phyloP scores from a whole-genome alignment of 2,797 vertebrate species.

The Zenarchopterus dispar region DNA sequence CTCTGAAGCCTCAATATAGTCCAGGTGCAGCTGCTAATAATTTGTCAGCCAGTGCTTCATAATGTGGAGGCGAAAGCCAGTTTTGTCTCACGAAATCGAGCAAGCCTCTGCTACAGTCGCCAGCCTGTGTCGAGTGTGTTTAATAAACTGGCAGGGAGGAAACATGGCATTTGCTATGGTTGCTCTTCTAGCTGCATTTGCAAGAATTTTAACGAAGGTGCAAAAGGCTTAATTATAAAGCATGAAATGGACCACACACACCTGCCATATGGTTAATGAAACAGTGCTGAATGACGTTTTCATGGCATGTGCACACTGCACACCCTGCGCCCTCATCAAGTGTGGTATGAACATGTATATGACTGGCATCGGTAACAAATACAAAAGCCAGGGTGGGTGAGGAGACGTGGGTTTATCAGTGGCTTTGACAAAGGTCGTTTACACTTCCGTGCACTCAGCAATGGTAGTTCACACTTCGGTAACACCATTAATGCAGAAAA shows the following conservation, averaged over 20 bases:
- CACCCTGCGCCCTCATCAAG: no score
- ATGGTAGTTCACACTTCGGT: no score
- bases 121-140: constrained; percentile 23
- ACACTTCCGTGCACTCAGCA: no score
- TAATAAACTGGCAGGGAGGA: constrained; percentile 44
- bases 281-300: constrained; percentile 27
- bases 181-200: constrained; percentile 38
- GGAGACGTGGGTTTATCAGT: no score
- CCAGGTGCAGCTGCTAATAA: constrained; percentile 59
- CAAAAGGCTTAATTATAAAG: constrained; percentile 61
- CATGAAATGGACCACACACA: constrained; percentile 24
- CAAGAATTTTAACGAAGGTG: constrained; percentile 65
- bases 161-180: constrained; percentile 65
- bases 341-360: no score
- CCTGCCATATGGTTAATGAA: constrained; percentile 39
- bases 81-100: constrained; percentile 32
- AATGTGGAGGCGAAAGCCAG: constrained; percentile 43
- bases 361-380: no score
- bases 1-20: constrained; percentile 37
- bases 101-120: constrained; percentile 17
- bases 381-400: no score
- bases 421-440: no score
- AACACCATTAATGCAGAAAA: no score
- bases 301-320: constrained; percentile 14
- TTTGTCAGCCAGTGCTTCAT: constrained; percentile 48